Evolutionary conservation across 2,888 invertebrate genomes (phyloP).

Genomic region (Eristalis arbustorum): DNA sequence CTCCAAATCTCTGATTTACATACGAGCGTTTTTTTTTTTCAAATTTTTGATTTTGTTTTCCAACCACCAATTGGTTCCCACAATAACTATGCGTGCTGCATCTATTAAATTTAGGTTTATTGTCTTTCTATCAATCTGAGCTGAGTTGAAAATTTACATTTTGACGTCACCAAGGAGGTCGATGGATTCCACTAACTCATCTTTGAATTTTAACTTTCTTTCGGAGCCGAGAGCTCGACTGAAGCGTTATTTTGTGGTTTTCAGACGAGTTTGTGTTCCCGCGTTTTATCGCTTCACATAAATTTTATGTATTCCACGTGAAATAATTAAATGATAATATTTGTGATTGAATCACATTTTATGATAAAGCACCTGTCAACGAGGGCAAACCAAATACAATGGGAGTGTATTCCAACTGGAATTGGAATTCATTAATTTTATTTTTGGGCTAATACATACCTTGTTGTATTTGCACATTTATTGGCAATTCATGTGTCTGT

Average conservation of each 20-base stretch:
- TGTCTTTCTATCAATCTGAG: not conserved
- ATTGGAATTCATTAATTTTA: not conserved
- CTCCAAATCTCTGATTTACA: conserved; percentile 17
- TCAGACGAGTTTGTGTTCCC: not conserved
- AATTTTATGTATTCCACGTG: not conserved
- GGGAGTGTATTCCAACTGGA: not conserved
- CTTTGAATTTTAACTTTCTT: not conserved
- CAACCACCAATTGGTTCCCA: conserved; percentile 14
- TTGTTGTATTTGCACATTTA: conserved; percentile 31
- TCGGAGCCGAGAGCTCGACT: not conserved
- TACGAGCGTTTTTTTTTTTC: not conserved
- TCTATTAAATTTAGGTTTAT: conserved; percentile 12
- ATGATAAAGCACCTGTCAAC: not conserved
- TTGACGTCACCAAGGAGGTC: conserved; percentile 12
- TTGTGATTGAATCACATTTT: not conserved
- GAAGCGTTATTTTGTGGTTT: not conserved
- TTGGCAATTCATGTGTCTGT: conserved; percentile 15
- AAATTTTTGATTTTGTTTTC: not conserved
- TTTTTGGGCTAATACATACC: not conserved
- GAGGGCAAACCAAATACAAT: not conserved
- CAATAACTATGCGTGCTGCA: conserved; percentile 24
- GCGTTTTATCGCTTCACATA: not conserved
- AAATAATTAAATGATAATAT: not conserved
- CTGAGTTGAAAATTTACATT: conserved; percentile 8
- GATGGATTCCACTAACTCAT: not conserved